These are phyloP conservation scores for Clusia tigrina DNA, from an alignment of 2,888 invertebrate genomes.

Conservation along the genomic window DNA sequence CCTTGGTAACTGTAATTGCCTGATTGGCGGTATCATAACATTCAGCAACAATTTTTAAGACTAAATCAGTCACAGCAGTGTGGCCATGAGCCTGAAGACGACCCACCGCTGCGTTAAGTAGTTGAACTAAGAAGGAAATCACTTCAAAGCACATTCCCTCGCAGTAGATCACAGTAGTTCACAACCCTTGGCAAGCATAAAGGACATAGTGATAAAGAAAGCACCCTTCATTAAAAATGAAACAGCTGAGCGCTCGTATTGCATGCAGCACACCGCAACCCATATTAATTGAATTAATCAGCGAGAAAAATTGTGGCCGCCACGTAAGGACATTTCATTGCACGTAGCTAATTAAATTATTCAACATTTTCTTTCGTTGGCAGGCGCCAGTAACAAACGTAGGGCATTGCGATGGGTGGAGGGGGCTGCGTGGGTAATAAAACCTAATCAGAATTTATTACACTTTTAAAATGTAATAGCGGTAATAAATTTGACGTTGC, in stretches of 20 bases:
- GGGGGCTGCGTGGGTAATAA: not conserved
- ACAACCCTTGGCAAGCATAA: too few species aligned
- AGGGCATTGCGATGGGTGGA: too few species aligned
- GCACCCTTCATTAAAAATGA: not conserved
- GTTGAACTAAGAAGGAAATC: not conserved
- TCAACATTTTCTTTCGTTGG: not conserved
- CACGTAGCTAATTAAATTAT: slow-evolving; percentile 9
- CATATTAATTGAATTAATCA: slow-evolving; percentile 3
- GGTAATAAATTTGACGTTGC: not conserved
- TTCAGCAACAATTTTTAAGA: too few species aligned
- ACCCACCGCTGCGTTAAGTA: not conserved
- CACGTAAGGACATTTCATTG: slow-evolving; percentile 3
- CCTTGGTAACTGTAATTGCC: too few species aligned
- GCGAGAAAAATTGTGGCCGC: not conserved
- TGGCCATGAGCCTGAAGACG: not conserved
- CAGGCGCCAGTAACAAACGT: not conserved
- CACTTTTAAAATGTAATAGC: slow-evolving; percentile 6
- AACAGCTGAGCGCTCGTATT: not conserved
- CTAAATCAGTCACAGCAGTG: too few species aligned
- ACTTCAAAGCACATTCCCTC: too few species aligned
- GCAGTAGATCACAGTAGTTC: too few species aligned
- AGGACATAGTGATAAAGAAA: too few species aligned
- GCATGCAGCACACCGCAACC: not conserved
- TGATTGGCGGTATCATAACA: too few species aligned
- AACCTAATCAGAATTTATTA: slow-evolving; percentile 12